A percentile compares a stretch with the other conserved stretches of the same genome.
Conservation (phyloP, 2,888 invertebrate genomes). For the Drosophila birchii region DNA sequence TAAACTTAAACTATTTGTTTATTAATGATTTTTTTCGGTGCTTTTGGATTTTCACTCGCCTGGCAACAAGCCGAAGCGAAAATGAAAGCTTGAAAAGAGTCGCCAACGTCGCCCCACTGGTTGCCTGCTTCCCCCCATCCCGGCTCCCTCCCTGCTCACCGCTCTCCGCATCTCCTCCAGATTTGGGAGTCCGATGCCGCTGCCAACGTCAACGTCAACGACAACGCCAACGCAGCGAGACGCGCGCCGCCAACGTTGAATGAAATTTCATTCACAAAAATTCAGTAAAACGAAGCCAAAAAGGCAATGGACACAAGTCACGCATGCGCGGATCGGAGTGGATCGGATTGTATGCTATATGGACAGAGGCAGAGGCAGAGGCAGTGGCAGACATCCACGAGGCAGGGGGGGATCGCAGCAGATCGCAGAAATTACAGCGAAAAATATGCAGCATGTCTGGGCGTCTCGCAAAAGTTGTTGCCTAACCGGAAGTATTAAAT, state of each 20-base stretch:
- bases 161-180: slow-evolving; percentile 28
- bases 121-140: background rate
- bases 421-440: slow-evolving; percentile 51
- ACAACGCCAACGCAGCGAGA: slow-evolving; percentile 49
- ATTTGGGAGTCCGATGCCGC: slow-evolving; percentile 55
- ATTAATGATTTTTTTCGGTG: slow-evolving; percentile 10
- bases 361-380: slow-evolving; percentile 1
- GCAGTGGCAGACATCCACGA: slow-evolving; percentile 1
- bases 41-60: slow-evolving; percentile 65
- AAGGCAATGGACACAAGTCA: slow-evolving; percentile 81
- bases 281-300: slow-evolving; percentile 70
- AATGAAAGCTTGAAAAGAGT: slow-evolving; percentile 60
- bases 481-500: slow-evolving; percentile 79
- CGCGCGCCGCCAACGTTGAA: slow-evolving; percentile 72
- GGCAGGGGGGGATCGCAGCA: background rate
- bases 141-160: no score
- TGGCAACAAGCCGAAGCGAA: slow-evolving; percentile 63
- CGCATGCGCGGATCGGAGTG: slow-evolving; percentile 71
- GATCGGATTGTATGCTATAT: slow-evolving; percentile 30
- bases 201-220: slow-evolving; percentile 41
- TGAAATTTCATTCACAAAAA: slow-evolving; percentile 81
- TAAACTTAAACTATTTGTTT: background rate
- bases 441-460: slow-evolving; percentile 59
- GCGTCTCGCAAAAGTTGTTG: slow-evolving; percentile 48
- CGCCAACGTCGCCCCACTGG: slow-evolving; percentile 25